A percentile compares a stretch with the other conserved stretches of the same genome.
Conservation (phyloP, 2,797 vertebrate genomes). For the Mastacembelus armatus region DNA sequence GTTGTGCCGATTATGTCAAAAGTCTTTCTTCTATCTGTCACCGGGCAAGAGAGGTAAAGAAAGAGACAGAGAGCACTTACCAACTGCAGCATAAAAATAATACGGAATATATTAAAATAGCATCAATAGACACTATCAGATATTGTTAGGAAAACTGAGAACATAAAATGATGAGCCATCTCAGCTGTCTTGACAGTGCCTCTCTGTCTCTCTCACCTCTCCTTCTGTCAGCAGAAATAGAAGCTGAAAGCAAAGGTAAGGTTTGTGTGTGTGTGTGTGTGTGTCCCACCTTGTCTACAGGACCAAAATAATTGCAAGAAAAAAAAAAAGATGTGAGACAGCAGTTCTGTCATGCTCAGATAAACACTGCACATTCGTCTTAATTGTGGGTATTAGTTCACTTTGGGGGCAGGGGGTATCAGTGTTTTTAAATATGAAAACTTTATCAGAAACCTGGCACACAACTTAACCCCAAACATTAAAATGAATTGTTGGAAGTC, state of each 20-base stretch:
- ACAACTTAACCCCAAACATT: background rate
- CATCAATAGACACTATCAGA: constrained; percentile 51
- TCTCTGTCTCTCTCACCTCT: constrained; percentile 41
- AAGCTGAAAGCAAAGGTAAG: constrained; percentile 44
- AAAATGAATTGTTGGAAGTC: background rate
- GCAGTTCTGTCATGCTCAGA: constrained; percentile 50
- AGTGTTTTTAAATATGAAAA: constrained; percentile 15
- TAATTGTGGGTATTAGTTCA: constrained; percentile 28
- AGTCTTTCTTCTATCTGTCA: constrained; percentile 60
- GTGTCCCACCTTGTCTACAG: constrained; percentile 23
- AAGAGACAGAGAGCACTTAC: constrained; percentile 20
- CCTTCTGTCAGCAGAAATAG: constrained; percentile 64
- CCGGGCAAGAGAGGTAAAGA: constrained; percentile 23
- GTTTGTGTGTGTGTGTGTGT: constrained; percentile 17
- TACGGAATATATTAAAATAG: constrained; percentile 63
- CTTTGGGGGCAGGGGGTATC: constrained; percentile 21
- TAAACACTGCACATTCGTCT: constrained; percentile 42
- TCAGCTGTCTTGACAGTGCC: constrained; percentile 40
- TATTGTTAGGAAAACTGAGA: constrained; percentile 44
- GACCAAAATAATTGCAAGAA: constrained; percentile 40
- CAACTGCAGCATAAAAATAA: constrained; percentile 62
- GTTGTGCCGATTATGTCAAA: constrained; percentile 79
- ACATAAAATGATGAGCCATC: constrained; percentile 55
- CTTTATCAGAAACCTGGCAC: constrained; percentile 11
- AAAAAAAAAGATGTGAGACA: constrained; percentile 34